Evolutionary conservation across 1,140 invertebrate genomes (phyloP).

Genomic region (Xylocopa sonorina): DNA sequence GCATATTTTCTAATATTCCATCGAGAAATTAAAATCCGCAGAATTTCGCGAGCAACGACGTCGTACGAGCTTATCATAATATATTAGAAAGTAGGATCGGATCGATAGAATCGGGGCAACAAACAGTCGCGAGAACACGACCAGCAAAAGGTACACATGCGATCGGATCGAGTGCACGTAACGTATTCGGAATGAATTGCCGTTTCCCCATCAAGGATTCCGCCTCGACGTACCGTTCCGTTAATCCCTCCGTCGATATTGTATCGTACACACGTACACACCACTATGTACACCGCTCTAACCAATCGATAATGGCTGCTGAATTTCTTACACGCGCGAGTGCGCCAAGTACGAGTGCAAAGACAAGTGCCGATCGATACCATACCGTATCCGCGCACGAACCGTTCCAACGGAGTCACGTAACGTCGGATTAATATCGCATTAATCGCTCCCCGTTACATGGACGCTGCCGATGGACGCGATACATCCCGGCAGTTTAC

Average conservation of each 20-base stretch:
- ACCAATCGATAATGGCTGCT: conserved; percentile 43
- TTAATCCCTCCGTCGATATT: conserved; percentile 40
- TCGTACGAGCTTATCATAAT: too few relatives aligned
- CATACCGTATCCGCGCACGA: too few relatives aligned
- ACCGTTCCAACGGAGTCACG: conserved; percentile 18
- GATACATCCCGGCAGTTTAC: conserved; percentile 27
- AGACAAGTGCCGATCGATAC: conserved; percentile 43
- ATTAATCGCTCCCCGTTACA: conserved; percentile 54
- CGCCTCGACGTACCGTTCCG: conserved; percentile 14
- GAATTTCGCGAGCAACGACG: too few relatives aligned
- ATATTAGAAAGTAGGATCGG: too few relatives aligned
- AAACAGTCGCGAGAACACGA: background rate
- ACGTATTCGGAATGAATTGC: conserved; percentile 6
- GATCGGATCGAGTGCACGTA: background rate
- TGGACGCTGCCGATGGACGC: background rate
- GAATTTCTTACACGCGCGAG: conserved; percentile 48
- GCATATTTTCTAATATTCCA: too few relatives aligned
- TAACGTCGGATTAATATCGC: conserved; percentile 48
- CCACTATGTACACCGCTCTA: background rate
- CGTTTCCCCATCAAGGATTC: conserved; percentile 11
- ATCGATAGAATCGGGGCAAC: background rate
- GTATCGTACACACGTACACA: background rate
- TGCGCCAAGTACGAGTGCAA: conserved; percentile 22
- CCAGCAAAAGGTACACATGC: background rate
- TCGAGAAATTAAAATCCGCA: too few relatives aligned